These are phyloP conservation scores for Liodrosophila aerea DNA, from an alignment of 2,888 invertebrate genomes.

Conservation along the genomic window DNA sequence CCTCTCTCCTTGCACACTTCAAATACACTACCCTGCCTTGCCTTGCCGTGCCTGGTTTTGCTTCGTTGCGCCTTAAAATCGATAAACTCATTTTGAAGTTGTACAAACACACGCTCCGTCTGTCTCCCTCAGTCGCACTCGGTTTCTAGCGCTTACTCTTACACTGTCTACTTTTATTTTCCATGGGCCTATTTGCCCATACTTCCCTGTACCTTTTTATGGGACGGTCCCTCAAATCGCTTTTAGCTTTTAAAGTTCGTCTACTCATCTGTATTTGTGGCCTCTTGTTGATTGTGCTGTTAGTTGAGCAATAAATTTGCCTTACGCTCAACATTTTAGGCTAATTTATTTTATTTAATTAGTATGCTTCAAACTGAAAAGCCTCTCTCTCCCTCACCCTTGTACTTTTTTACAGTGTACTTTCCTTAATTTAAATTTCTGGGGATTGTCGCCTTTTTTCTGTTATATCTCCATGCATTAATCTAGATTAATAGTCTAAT, in stretches of 20 bases:
- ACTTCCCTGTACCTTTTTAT: neutral
- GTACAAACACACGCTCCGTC: conserved; percentile 36
- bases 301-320: conserved; percentile 53
- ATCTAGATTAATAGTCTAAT: conserved; percentile 22
- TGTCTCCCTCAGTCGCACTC: neutral
- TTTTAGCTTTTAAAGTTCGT: conserved; percentile 50
- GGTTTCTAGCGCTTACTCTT: conserved; percentile 1
- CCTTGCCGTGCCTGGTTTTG: conserved; percentile 20
- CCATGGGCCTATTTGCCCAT: conserved; percentile 53
- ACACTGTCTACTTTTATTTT: conserved; percentile 64
- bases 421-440: conserved; percentile 12
- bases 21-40: conserved; percentile 47
- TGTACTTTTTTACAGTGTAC: neutral
- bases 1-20: neutral
- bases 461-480: conserved; percentile 32
- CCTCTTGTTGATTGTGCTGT: conserved; percentile 44
- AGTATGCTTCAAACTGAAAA: conserved; percentile 44
- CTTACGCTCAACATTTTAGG: conserved; percentile 46
- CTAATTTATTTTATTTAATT: conserved; percentile 68
- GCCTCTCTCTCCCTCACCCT: conserved; percentile 13
- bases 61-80: conserved; percentile 59
- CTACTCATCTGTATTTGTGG: conserved; percentile 38
- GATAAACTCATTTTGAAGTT: conserved; percentile 79
- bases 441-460: conserved; percentile 45
- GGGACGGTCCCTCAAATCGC: conserved; percentile 35